phyloP scores from a whole-genome alignment of 2,797 vertebrate genomes.

The Nyctalus aviator region DNA sequence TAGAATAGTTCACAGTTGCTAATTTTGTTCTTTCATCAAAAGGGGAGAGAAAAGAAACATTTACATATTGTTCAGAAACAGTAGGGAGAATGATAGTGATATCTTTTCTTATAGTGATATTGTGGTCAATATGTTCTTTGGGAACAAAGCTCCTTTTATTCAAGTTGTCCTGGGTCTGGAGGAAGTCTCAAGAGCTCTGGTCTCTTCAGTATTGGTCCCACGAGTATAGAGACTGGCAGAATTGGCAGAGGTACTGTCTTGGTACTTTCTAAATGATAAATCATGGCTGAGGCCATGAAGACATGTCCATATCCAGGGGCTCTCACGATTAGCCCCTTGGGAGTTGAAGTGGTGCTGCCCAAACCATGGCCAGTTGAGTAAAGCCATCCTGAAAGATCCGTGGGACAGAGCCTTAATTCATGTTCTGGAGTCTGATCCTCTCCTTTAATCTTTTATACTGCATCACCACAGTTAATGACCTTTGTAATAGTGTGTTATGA shows the following conservation, averaged over 20 bases:
- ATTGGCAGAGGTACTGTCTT: background rate
- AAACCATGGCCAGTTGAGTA: background rate
- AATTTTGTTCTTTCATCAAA: conserved; percentile 60
- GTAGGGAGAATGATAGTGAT: background rate
- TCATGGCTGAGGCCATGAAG: background rate
- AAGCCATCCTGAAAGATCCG: background rate
- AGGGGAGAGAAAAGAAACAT: background rate
- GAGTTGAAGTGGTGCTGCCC: background rate
- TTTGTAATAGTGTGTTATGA: background rate
- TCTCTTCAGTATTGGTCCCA: background rate
- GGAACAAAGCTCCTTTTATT: conserved; percentile 46
- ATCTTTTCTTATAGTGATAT: background rate
- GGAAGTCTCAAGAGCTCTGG: conserved; percentile 48
- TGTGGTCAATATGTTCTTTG: conserved; percentile 15
- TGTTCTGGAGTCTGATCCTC: conserved; percentile 19
- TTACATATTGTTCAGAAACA: conserved; percentile 30
- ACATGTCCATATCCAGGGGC: background rate
- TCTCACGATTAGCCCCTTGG: background rate
- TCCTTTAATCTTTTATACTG: background rate
- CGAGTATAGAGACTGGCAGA: conserved; percentile 18
- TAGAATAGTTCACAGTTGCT: background rate
- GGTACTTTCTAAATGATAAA: background rate
- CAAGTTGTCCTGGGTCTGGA: conserved; percentile 8
- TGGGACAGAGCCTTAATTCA: conserved; percentile 4
- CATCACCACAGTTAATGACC: background rate